Conservation (phyloP, 2,888 invertebrate species). For the Octodonta nipae region DNA sequence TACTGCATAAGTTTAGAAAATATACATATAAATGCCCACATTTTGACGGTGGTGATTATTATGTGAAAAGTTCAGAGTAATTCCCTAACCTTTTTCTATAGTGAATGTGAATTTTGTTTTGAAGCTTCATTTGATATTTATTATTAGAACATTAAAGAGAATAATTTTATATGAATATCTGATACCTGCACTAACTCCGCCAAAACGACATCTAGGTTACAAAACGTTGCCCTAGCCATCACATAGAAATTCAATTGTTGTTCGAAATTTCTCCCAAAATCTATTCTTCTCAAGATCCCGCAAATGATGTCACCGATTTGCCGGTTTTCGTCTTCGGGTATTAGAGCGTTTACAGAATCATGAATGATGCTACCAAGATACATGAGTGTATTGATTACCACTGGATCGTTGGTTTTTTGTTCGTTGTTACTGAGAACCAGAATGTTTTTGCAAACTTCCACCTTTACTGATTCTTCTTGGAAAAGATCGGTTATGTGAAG, state of each 20-base stretch:
- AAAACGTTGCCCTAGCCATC: slow-evolving; percentile 78
- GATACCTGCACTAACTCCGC: slow-evolving; percentile 75
- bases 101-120: too few species aligned
- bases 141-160: too few species aligned
- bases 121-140: too few species aligned
- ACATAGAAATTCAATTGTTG: slow-evolving; percentile 87
- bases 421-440: slow-evolving; percentile 40
- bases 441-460: slow-evolving; percentile 72
- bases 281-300: slow-evolving; percentile 64
- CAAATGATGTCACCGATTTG: slow-evolving; percentile 74
- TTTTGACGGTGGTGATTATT: too few species aligned
- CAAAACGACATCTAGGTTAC: slow-evolving; percentile 79
- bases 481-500: slow-evolving; percentile 81
- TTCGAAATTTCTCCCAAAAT: slow-evolving; percentile 77
- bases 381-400: slow-evolving; percentile 78
- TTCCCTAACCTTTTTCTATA: too few species aligned
- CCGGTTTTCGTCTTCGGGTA: slow-evolving; percentile 82
- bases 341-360: slow-evolving; percentile 83
- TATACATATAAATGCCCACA: too few species aligned
- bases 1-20: too few species aligned
- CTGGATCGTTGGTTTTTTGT: slow-evolving; percentile 59
- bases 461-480: slow-evolving; percentile 68
- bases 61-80: too few species aligned
- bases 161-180: too few species aligned
- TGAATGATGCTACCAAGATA: slow-evolving; percentile 80